Conservation (phyloP, 2,113 vertebrate genomes). For the Podarcis raffonei region DNA sequence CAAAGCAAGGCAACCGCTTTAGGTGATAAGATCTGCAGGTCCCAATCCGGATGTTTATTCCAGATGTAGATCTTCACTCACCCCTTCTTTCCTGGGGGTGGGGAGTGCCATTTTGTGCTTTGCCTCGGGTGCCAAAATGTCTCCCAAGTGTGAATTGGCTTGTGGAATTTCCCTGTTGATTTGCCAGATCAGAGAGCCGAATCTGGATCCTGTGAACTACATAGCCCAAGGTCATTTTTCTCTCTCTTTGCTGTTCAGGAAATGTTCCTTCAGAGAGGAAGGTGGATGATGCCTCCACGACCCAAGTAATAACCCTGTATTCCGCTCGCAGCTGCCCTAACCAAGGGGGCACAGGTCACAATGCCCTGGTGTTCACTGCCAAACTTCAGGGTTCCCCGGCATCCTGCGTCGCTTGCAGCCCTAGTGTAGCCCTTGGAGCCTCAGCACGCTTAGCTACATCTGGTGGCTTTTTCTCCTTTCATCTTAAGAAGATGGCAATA, state of each 20-base stretch:
- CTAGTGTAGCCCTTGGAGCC: slow-evolving; percentile 66
- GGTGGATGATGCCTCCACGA: slow-evolving; percentile 18
- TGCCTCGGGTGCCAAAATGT: too few species aligned
- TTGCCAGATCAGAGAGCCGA: neutral
- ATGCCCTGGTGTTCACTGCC: slow-evolving; percentile 58
- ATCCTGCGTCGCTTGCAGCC: slow-evolving; percentile 65
- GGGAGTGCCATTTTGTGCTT: too few species aligned
- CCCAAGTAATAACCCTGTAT: neutral
- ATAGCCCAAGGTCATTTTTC: neutral
- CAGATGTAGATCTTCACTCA: too few species aligned
- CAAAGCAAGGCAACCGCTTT: neutral
- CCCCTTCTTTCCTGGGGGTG: too few species aligned
- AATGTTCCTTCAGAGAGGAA: slow-evolving; percentile 34
- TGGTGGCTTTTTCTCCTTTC: slow-evolving; percentile 48
- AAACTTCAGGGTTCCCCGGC: slow-evolving; percentile 58
- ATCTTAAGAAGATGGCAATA: slow-evolving; percentile 43
- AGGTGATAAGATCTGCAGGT: neutral
- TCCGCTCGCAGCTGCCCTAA: neutral
- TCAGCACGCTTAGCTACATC: slow-evolving; percentile 63
- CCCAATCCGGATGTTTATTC: too few species aligned
- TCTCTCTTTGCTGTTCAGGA: slow-evolving; percentile 56
- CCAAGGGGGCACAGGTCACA: slow-evolving; percentile 41
- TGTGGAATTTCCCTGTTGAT: neutral
- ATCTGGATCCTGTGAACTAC: neutral
- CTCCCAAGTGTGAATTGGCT: neutral